A percentile compares a stretch with the other conserved stretches of the same genome.
Conservation (phyloP, 2,888 invertebrate genomes). For the Trichopoda pennipes region DNA sequence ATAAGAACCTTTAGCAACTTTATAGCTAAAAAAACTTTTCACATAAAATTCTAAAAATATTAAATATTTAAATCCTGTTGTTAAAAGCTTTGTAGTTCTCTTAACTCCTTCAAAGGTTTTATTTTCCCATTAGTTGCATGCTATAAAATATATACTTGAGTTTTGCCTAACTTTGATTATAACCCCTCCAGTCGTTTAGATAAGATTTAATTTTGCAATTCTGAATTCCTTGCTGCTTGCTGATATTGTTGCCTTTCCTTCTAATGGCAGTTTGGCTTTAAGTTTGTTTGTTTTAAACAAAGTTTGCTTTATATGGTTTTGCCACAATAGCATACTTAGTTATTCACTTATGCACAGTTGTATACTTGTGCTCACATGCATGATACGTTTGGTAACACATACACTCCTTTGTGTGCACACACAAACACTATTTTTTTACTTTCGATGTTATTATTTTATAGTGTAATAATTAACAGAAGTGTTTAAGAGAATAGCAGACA, state of each 20-base stretch:
- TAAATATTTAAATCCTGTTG: background rate
- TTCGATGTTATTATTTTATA: no score
- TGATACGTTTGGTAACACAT: background rate
- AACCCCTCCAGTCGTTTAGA: constrained; percentile 55
- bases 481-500: no score
- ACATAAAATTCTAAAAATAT: no score
- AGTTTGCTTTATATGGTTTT: constrained; percentile 39
- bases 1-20: no score
- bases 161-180: constrained; percentile 59
- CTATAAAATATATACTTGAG: constrained; percentile 41
- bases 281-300: background rate
- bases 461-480: no score
- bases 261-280: constrained; percentile 9
- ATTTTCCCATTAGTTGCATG: constrained; percentile 11
- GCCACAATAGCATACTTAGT: constrained; percentile 39
- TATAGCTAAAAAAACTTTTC: no score
- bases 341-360: constrained; percentile 27
- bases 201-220: constrained; percentile 57
- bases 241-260: constrained; percentile 29
- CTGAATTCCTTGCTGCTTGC: constrained; percentile 17
- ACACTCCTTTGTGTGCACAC: background rate
- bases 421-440: background rate
- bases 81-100: background rate
- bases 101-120: background rate
- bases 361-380: background rate